phyloP scores from a whole-genome alignment of 2,797 vertebrate genomes.

The Malurus leucopterus region DNA sequence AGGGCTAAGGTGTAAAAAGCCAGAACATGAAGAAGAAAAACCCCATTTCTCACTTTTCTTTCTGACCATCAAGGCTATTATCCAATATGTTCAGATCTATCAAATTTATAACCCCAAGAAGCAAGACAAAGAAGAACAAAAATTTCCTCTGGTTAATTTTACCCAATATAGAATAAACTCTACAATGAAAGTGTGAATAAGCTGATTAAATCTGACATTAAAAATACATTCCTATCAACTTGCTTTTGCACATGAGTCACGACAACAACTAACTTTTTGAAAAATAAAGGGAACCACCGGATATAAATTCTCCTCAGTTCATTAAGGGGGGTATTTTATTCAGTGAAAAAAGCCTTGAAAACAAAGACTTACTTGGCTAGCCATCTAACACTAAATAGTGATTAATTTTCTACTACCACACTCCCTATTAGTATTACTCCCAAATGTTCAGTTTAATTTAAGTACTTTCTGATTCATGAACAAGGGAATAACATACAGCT shows the following conservation, averaged over 20 bases:
- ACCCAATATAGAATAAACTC: neutral
- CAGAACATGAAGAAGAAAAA: neutral
- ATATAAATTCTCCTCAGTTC: conserved; percentile 19
- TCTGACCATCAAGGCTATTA: neutral
- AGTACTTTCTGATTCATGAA: conserved; percentile 84
- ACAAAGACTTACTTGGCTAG: conserved; percentile 66
- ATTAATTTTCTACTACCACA: conserved; percentile 77
- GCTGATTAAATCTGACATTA: conserved; percentile 20
- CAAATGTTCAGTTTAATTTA: conserved; percentile 82
- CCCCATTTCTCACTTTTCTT: neutral
- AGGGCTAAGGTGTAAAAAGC: neutral
- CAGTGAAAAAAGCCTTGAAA: conserved; percentile 61
- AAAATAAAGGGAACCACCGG: neutral
- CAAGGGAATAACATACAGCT: conserved; percentile 78
- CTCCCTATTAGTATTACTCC: conserved; percentile 76
- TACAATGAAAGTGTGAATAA: neutral
- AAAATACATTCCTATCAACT: conserved; percentile 10
- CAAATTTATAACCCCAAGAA: neutral
- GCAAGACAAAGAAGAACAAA: neutral
- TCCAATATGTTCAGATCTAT: neutral
- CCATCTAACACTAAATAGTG: conserved; percentile 76
- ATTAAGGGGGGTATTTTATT: conserved; percentile 72
- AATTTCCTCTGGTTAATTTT: neutral
- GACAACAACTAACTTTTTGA: neutral
- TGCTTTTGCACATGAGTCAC: neutral